Percentiles rank a stretch among this genome's conserved stretches.
Evolutionary conservation across 2,888 invertebrate species (phyloP).

Genomic region (Myopa tessellatipennis): DNA sequence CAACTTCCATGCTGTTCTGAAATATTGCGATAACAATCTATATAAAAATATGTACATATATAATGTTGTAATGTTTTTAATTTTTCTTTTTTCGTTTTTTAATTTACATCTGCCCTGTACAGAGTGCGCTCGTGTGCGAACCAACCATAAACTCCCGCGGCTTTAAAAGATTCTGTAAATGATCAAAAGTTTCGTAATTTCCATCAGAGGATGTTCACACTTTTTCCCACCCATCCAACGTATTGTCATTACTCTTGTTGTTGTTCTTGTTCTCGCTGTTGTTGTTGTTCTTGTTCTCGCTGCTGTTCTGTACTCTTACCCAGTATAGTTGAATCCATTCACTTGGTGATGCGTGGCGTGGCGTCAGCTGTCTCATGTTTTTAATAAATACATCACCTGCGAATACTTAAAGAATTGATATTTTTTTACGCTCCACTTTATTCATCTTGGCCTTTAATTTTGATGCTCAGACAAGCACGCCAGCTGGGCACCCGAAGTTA

Average conservation of each 20-base stretch:
- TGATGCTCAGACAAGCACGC: too few relatives aligned
- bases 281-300: conserved; percentile 32
- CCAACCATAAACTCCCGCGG: too few relatives aligned
- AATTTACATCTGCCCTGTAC: not conserved
- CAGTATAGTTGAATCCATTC: too few relatives aligned
- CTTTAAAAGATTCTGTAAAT: not conserved
- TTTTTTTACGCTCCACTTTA: conserved; percentile 3
- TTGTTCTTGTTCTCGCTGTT: not conserved
- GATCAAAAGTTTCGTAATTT: conserved; percentile 13
- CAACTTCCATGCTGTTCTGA: too few relatives aligned
- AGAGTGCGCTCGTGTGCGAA: not conserved
- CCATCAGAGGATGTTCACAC: not conserved
- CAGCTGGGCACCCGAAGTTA: too few relatives aligned
- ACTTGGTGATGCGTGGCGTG: conserved; percentile 17
- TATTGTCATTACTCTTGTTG: not conserved
- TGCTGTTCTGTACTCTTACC: conserved; percentile 9
- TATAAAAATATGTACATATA: too few relatives aligned
- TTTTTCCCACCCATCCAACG: too few relatives aligned
- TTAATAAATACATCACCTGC: conserved; percentile 66
- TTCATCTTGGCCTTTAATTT: too few relatives aligned
- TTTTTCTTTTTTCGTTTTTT: not conserved
- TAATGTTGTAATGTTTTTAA: too few relatives aligned
- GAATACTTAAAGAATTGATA: conserved; percentile 66
- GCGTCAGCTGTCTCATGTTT: conserved; percentile 64
- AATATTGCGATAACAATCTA: too few relatives aligned